These are phyloP conservation scores for Drosophila ananassae DNA, from an alignment of 1,140 invertebrate genomes.

Conservation along the genomic window DNA sequence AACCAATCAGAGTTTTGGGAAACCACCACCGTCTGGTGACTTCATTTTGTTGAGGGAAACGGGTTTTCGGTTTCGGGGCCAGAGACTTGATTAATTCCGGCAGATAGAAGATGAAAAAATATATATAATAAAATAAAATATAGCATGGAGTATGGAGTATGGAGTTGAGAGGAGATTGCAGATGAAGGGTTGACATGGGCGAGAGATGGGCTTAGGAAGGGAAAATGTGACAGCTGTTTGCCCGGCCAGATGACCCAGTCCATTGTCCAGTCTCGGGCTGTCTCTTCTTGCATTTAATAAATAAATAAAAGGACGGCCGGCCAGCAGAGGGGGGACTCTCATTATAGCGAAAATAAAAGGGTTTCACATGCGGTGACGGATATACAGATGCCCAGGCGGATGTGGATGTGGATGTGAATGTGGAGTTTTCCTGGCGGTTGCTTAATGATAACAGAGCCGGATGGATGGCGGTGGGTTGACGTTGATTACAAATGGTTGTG, in stretches of 20 bases:
- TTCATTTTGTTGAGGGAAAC: slow-evolving; percentile 55
- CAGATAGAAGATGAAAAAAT: not conserved
- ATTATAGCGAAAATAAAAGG: slow-evolving; percentile 59
- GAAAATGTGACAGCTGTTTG: slow-evolving; percentile 75
- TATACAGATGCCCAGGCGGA: not conserved
- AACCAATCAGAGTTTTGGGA: slow-evolving; percentile 38
- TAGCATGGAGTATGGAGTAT: too few species aligned
- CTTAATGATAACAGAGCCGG: slow-evolving; percentile 78
- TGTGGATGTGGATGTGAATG: not conserved
- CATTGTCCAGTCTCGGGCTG: slow-evolving; percentile 18
- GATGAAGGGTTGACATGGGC: not conserved
- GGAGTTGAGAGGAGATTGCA: not conserved
- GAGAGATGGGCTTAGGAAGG: slow-evolving; percentile 35
- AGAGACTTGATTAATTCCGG: slow-evolving; percentile 51
- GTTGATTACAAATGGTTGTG: slow-evolving; percentile 59
- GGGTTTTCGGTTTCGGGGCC: slow-evolving; percentile 25
- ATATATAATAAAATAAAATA: not conserved
- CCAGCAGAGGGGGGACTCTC: slow-evolving; percentile 50
- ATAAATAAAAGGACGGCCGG: slow-evolving; percentile 72
- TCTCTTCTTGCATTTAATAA: slow-evolving; percentile 68
- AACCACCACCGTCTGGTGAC: slow-evolving; percentile 35
- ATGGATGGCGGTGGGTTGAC: slow-evolving; percentile 57
- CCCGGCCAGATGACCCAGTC: slow-evolving; percentile 64
- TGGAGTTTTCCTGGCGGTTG: slow-evolving; percentile 43
- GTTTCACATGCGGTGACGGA: slow-evolving; percentile 45